Percentiles rank a stretch among this genome's conserved stretches.
These are phyloP conservation scores for Ypsolopha sequella DNA, from an alignment of 2,888 invertebrate genomes.

Conservation along the genomic window DNA sequence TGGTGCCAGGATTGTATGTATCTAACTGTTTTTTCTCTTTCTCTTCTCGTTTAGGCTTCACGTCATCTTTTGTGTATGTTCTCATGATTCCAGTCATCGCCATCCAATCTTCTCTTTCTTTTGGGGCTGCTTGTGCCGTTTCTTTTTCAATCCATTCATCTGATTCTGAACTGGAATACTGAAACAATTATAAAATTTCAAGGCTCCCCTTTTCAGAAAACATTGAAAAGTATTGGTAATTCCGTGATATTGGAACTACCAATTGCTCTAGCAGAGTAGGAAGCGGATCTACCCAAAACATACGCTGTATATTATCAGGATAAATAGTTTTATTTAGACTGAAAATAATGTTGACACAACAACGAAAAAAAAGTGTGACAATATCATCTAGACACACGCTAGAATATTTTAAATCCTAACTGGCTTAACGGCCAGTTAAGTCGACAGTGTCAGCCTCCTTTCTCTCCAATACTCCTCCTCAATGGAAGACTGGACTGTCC, in stretches of 20 bases:
- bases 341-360: neutral
- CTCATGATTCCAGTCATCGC: conserved; percentile 68
- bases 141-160: conserved; percentile 76
- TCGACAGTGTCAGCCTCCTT: too few relatives aligned
- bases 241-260: too few relatives aligned
- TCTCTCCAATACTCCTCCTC: too few relatives aligned
- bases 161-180: conserved; percentile 45
- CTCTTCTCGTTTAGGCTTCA: conserved; percentile 58
- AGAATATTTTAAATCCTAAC: too few relatives aligned
- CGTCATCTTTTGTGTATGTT: conserved; percentile 55
- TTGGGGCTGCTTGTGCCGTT: conserved; percentile 11
- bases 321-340: neutral
- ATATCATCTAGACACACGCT: too few relatives aligned
- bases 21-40: conserved; percentile 66
- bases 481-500: too few relatives aligned
- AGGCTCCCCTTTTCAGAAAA: neutral
- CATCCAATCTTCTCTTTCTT: conserved; percentile 85
- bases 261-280: too few relatives aligned
- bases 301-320: too few relatives aligned
- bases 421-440: too few relatives aligned
- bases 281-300: too few relatives aligned
- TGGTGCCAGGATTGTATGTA: conserved; percentile 78
- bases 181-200: conserved; percentile 16
- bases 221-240: too few relatives aligned
- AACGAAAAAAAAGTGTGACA: too few relatives aligned